Evolutionary conservation across 2,113 vertebrate species (phyloP), one percentile per base, ranked within the genome.

Genomic region (Circaetus cinerascens): DNA sequence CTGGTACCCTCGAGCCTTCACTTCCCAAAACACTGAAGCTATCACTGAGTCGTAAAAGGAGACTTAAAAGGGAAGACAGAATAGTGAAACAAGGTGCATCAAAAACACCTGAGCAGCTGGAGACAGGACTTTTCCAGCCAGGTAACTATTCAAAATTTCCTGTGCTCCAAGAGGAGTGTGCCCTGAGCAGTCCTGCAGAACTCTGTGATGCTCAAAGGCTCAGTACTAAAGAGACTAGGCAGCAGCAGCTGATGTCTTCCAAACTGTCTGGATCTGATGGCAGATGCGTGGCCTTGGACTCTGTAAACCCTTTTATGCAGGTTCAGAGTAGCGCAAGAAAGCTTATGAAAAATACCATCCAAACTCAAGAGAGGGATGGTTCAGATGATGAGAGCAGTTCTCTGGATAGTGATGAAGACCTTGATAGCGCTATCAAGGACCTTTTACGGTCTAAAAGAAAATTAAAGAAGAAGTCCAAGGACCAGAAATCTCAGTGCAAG

Each of bases 301-400:
- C 63, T 7, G 46, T 36, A 38, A 95, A 74, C 3, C n/a, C 90
- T 19, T 13, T 40, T 9, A 8, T 69, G 3, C 94, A 92, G 7
- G 60, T 89, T 80, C 92, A 59, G 5, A 23, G 86, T 7, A 86
- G 80, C 10, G 6, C 63, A 1, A 72, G 9, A 78, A 93, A 78
- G 21, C 45, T 53, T 11, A 1, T 15, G 9, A 96, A 95, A 95
- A 45, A 14, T 4, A 9, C 53, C 2, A 30, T 41, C 2, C 92
- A 25, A 1, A 69, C 51, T 7, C 84, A 67, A 17, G 95, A 90
- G 76, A 94, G 86, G 29, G 93, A 86, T 7, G 95, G 98, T 73
- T 98, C 98, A 0, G 99, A 96, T 38, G 99, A 99, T 81, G 99
- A 99, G 95, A 99, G 99, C 98, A 99, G 99, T 80, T 99, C 99